A percentile compares a stretch with the other conserved stretches of the same genome.
These are phyloP conservation scores for Cricetomys ansorgei DNA, from an alignment of 2,113 vertebrate species.

Conservation along the genomic window DNA sequence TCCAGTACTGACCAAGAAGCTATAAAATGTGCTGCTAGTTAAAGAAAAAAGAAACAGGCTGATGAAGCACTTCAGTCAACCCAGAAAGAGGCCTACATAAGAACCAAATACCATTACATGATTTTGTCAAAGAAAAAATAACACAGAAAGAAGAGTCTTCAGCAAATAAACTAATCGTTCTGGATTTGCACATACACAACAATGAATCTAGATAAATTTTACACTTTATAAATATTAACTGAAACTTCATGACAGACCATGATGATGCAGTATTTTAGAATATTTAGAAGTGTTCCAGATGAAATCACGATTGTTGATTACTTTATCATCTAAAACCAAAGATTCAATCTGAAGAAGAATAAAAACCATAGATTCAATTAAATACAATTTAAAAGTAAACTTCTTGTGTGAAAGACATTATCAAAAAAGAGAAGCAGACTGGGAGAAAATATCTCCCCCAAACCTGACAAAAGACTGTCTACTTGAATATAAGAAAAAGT, in stretches of 20 bases:
- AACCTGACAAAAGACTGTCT: not conserved
- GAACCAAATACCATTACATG: not conserved
- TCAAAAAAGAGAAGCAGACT: not conserved
- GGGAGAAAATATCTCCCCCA: not conserved
- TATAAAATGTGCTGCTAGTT: not conserved
- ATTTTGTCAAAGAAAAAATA: not conserved
- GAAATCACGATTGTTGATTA: not conserved
- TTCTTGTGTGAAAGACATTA: not conserved
- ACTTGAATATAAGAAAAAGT: not conserved
- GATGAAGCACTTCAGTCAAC: not conserved
- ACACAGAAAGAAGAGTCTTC: not conserved
- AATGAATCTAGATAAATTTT: not conserved
- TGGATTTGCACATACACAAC: not conserved
- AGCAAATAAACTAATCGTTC: not conserved
- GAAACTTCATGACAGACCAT: not conserved
- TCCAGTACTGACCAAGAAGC: not conserved
- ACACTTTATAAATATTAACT: not conserved
- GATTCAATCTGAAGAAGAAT: not conserved
- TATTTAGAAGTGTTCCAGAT: not conserved
- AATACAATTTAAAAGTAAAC: not conserved
- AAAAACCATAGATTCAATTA: not conserved
- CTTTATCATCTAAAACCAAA: not conserved
- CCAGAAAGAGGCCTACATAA: not conserved
- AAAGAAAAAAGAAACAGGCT: not conserved
- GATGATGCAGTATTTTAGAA: not conserved